Percentiles rank a stretch among this genome's conserved stretches.
These are phyloP conservation scores for Apostichopus leukothele DNA, from an alignment of 53 echinoderm and acorn worm genomes.

Conservation along the genomic window DNA sequence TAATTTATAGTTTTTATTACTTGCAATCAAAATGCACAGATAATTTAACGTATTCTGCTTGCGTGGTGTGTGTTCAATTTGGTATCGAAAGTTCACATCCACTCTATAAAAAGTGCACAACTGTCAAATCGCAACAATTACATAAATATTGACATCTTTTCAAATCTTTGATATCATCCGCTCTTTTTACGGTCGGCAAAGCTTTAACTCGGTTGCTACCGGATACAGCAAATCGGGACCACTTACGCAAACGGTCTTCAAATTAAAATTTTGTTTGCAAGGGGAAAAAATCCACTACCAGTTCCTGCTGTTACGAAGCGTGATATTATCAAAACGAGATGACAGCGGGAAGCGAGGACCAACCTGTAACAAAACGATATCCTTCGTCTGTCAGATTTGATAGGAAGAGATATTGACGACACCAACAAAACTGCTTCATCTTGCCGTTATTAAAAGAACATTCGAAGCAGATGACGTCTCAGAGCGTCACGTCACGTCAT, in stretches of 20 bases:
- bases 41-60: too few species aligned
- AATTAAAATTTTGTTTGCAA: constrained; percentile 25
- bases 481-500: not conserved
- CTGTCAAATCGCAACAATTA: constrained; percentile 10
- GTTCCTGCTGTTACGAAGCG: constrained; percentile 22
- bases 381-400: not conserved
- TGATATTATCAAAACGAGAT: constrained; percentile 29
- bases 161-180: constrained; percentile 41
- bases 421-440: not conserved
- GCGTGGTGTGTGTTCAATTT: too few species aligned
- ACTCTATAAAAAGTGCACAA: constrained; percentile 9
- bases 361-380: constrained; percentile 18
- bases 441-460: too few species aligned
- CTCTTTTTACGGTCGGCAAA: not conserved
- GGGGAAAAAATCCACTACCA: not conserved
- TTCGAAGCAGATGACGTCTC: not conserved
- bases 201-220: constrained; percentile 15
- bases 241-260: constrained; percentile 33
- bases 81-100: constrained; percentile 9
- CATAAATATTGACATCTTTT: not conserved
- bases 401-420: not conserved
- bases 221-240: constrained; percentile 34
- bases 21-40: too few species aligned
- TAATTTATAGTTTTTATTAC: too few species aligned
- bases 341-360: constrained; percentile 9